Evolutionary conservation across 1,140 invertebrate genomes (phyloP).

Genomic region (Drosophila prosaltans): DNA sequence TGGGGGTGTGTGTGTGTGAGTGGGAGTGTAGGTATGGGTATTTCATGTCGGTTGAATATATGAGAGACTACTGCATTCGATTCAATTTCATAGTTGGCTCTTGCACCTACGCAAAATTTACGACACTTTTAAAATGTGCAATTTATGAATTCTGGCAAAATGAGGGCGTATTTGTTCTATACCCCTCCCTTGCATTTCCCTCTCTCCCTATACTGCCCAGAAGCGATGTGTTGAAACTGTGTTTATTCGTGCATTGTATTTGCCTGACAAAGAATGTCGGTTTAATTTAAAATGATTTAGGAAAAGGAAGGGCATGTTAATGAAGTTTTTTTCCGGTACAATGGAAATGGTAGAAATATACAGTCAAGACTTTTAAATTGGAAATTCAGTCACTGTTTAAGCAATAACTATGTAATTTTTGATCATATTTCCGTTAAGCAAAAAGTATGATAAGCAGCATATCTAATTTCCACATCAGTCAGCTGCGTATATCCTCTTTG

Average conservation of each 20-base stretch:
- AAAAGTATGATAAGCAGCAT: neutral
- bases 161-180: constrained; percentile 2
- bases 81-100: constrained; percentile 57
- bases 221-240: constrained; percentile 33
- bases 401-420: neutral
- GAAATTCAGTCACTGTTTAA: neutral
- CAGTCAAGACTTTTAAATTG: neutral
- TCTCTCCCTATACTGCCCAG: constrained; percentile 1
- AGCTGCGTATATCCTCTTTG: neutral
- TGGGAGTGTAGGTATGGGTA: neutral
- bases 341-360: neutral
- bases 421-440: neutral
- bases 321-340: constrained; percentile 40
- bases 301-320: constrained; percentile 18
- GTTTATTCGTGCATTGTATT: constrained; percentile 27
- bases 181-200: neutral
- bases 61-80: constrained; percentile 41
- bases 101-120: constrained; percentile 74
- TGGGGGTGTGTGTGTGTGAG: neutral
- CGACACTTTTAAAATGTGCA: constrained; percentile 76
- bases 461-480: neutral
- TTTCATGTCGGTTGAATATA: neutral
- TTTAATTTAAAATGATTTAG: constrained; percentile 42
- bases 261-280: constrained; percentile 28
- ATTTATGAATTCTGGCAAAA: constrained; percentile 54